Evolutionary conservation across 2,113 vertebrate species (phyloP), one percentile per base, ranked within the genome.

Genomic region (Hylia prasina): DNA sequence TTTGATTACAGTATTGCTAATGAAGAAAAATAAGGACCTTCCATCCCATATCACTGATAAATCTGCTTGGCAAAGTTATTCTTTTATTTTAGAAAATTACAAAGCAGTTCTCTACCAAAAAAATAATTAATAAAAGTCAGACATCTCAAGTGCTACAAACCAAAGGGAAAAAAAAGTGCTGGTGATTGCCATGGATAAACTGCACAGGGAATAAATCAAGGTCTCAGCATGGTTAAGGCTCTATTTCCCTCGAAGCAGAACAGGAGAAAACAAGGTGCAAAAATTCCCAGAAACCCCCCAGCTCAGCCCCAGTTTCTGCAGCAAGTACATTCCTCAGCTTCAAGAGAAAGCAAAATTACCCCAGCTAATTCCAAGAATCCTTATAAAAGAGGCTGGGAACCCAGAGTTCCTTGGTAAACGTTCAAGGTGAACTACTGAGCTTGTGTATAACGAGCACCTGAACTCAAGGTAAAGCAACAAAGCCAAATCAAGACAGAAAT

Each of bases 1-100:
- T 87, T 76, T 89, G 44, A 85, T 93, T 53, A 44, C 8, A 73
- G 54, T 95, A 97, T 93, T 97, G 96, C 94, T 97, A 81, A 64
- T 6, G 63, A 94, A 87, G 79, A 56, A 89, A 71, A 83, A 73
- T 6, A 84, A 87, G 11, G 72, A 86, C 7, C 2, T 73, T 58
- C 27, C 30, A n/a, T 30, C 65, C 45, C 24, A 11, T 3, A 5
- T 1, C 70, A 63, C 31, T 9, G 5, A 73, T 17, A 23, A 50
- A 81, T 28, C 3, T 14, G 15, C 30, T 61, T 31, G 61, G 57
- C 48, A 91, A 89, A 53, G 15, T 47, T 33, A 5, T 25, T 75
- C 1, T 33, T 78, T 56, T 23, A 8, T 25, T 61, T 45, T 37
- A 40, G 22, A 69, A 82, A 73, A 65, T 44, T 39, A 66, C 25